Base-by-base conservation (phyloP, 2,113 vertebrate genomes). In the Elephas maximus region DNA sequence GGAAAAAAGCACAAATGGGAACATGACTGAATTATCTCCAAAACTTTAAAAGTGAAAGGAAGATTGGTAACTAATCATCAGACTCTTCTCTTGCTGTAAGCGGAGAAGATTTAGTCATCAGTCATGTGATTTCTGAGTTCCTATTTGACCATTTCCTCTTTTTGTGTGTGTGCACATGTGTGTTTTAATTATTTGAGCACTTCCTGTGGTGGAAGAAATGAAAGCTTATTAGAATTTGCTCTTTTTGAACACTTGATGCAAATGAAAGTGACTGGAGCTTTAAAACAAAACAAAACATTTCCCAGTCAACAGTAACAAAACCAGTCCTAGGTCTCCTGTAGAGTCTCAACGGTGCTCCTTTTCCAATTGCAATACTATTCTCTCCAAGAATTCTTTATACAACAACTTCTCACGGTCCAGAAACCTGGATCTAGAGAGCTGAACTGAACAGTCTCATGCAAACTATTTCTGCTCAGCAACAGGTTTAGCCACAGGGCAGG, bases 71-170 rank as follows among this genome's bases (percentile, higher is more conserved):
- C 11, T 94, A 51, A 15, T 88, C 79, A 17, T 67, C 45, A 14
- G 1, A 9, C 8, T 82, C 62, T 87, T 97, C 0, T 1, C 28
- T 97, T 84, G 30, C 28, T 57, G 23, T 41, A 97, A 98, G 94
- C 85, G 97, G 97, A 98, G 98, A 97, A 98, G 92, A 95, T 97
- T 96, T 78, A 96, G 97, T 98, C 98, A 98, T 80, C 45, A 45
- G 97, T 98, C 98, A 98, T 94, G 12, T 97, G 97, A 95, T 93
- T 98, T 98, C 82, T 6, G 77, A 91, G 94, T 92, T 93, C 92
- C 91, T 91, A 48, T 37, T 79, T 60, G 1, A 76, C 71, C 80
- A 21, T 94, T 98, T 96, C 94, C 91, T 96, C 96, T 95, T 84
- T 97, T 60, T 85, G 45, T 89, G 67, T 74, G 14, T 85, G 62